phyloP scores from a whole-genome alignment of 2,797 vertebrate species.

The Pempheris klunzingeri region DNA sequence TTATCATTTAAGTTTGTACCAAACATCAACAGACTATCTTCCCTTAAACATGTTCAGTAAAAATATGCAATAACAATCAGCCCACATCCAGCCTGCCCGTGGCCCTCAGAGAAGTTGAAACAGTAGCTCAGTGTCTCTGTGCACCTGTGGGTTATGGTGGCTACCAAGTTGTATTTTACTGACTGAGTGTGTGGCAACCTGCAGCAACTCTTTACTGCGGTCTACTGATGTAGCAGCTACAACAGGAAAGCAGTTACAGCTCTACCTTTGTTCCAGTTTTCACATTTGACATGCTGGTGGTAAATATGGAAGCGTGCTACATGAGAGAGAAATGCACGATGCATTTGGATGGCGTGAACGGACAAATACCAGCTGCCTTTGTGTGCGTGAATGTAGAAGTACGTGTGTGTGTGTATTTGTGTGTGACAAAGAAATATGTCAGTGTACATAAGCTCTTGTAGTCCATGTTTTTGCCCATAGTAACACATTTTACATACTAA shows the following conservation, averaged over 20 bases:
- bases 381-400: not conserved
- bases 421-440: not conserved
- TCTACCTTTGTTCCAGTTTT: conserved; percentile 13
- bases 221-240: conserved; percentile 11
- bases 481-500: not conserved
- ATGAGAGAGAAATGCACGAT: not conserved
- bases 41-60: not conserved
- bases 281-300: not conserved
- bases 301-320: not conserved
- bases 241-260: not conserved
- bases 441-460: not conserved
- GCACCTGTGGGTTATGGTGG: conserved; percentile 39
- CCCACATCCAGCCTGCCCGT: not conserved
- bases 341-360: not conserved
- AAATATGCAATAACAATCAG: not conserved
- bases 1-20: not conserved
- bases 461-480: not conserved
- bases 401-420: not conserved
- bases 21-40: not conserved
- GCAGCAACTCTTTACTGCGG: conserved; percentile 22
- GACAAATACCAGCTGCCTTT: conserved; percentile 5
- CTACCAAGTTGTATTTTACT: conserved; percentile 30
- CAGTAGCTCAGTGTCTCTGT: not conserved
- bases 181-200: conserved; percentile 7
- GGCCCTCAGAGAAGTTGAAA: conserved; percentile 2